Base-by-base conservation (phyloP, 2,113 vertebrate genomes). In the Butorides virescens region DNA sequence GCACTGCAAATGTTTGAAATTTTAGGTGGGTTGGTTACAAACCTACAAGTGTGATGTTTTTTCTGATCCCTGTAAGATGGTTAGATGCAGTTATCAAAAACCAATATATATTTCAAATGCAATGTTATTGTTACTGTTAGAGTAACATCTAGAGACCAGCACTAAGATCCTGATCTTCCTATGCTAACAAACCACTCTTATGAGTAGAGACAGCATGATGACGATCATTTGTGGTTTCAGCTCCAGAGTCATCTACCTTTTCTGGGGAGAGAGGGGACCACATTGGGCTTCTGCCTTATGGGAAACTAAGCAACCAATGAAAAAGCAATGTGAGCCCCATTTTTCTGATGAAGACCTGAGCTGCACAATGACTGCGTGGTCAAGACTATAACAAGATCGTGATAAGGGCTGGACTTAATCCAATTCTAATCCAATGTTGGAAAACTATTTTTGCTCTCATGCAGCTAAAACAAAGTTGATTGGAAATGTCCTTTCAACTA, bases 1-100 rank as follows among this genome's bases (percentile, higher is more conserved):
- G 10, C 14, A 32, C 26, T 17, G 10, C 18, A 86, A 95, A 80
- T 37, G 5, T 36, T 16, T 55, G 58, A 92, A 72, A 67, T 88
- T 89, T 82, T 36, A 30, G 15, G 13, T 37, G 21, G 9, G 3
- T 6, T 82, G 21, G 7, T 73, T 87, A 58, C 19, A 52, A 66
- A 1, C 9, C 17, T 68, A n/a, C 6, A 10, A 0, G 0, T 30
- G 42, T 50, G 21, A 4, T 70, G 15, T 12, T 59, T 61, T 59
- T 83, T 37, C 39, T 80, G 44, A 37, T 83, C 0, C 5, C 11
- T 68, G 2, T 42, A 73, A 42, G 46, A 49, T 42, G 10, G 17
- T 23, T 53, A 59, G 59, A 76, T 36, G 36, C 6, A 73, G 16
- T 49, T 72, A 34, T 11, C 27, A 47, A 84, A 89, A 86, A 10